Percentiles rank a stretch among this genome's conserved stretches.
Conservation (phyloP, 2,797 vertebrate species). For the Cuniculus paca region DNA sequence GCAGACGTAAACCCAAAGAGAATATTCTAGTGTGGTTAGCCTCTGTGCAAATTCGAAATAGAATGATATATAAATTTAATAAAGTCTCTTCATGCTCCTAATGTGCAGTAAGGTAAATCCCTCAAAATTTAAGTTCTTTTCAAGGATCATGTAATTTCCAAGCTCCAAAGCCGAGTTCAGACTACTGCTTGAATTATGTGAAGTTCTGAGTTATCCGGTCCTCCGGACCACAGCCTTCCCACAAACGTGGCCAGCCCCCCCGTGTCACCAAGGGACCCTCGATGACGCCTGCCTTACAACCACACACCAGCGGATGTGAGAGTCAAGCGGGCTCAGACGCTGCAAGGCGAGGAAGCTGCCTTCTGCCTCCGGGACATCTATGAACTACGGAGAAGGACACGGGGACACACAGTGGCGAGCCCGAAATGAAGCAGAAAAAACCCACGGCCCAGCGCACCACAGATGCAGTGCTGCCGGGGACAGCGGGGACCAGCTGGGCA, state of each 20-base stretch:
- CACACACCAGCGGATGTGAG: background rate
- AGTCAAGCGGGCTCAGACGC: background rate
- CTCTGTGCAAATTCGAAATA: constrained; percentile 33
- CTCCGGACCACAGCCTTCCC: background rate
- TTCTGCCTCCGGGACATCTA: background rate
- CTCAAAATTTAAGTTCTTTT: constrained; percentile 46
- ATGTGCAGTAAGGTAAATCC: constrained; percentile 29
- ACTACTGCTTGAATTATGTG: background rate
- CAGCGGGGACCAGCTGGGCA: background rate
- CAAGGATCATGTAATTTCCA: constrained; percentile 30
- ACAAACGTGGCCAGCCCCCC: background rate
- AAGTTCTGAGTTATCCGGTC: background rate
- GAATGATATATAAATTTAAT: background rate
- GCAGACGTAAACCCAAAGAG: background rate
- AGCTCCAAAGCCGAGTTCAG: constrained; percentile 12
- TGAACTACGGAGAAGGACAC: background rate
- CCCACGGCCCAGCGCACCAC: background rate
- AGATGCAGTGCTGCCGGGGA: accelerated
- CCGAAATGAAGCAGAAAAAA: background rate
- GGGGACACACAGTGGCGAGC: background rate
- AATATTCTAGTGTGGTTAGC: constrained; percentile 18
- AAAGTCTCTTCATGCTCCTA: constrained; percentile 24
- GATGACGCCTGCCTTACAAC: background rate
- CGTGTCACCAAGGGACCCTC: background rate
- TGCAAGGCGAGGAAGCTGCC: background rate